Base-by-base conservation (phyloP, 2,113 vertebrate species). In the Callionymus lyra region DNA sequence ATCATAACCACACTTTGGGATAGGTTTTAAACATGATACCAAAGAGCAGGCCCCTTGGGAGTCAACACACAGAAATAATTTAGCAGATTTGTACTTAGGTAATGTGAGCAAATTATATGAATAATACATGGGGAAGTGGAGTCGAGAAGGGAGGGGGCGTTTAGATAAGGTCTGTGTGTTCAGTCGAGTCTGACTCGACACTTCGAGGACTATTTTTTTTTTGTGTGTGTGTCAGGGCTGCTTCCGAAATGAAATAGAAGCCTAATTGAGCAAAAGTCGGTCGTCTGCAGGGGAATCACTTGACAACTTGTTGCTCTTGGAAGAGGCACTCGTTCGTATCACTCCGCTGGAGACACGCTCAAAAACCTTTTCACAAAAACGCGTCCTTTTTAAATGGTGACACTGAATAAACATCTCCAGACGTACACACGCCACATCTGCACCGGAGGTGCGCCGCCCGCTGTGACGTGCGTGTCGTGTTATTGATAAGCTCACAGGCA, bases 11-110 rank as follows among this genome's bases (percentile, higher is more conserved):
- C 81, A 83, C 73, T 82, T 78, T 82, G 56, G 59, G 61, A 56
- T 84, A 70, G 70, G 77, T 84, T 84, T 79, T 74, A 82, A 82
- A 76, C 72, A 79, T 70, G 69, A 83, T 79, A 83, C 69, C 65
- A 76, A 76, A 59, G 67, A 74, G 56, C 63, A 74, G 53, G 71
- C 67, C 78, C 74, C 72, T 68, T 66, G 81, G 81, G 80, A 82
- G 66, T 65, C 68, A 79, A 79, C 67, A 82, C 68, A 56, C 73
- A 70, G 71, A 79, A 78, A 79, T 80, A 66, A 82, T 77, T 83
- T 74, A 81, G 67, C 81, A 80, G 66, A 81, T 80, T 81, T 81
- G 72, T 83, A 75, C 72, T 81, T 79, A 76, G 73, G 77, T 79
- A 77, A 81, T 74, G 76, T 81, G 72, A 81, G 70, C 74, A 81